Percentiles rank a stretch among this genome's conserved stretches.
These are phyloP conservation scores for Holotrichia oblita DNA, from an alignment of 1,140 invertebrate species.

Conservation along the genomic window DNA sequence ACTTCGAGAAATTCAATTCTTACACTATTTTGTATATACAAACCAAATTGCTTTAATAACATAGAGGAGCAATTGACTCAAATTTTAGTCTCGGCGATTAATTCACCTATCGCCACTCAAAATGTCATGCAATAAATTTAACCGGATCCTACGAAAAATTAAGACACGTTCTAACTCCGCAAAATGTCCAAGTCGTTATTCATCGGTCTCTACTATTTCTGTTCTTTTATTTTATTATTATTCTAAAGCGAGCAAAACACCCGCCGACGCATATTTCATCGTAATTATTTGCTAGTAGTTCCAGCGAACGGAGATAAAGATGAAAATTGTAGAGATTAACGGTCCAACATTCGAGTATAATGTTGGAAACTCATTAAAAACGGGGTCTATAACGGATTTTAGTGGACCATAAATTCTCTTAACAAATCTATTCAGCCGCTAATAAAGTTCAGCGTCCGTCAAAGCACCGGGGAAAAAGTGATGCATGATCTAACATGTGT, in stretches of 20 bases:
- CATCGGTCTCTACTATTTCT: background rate
- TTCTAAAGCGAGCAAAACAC: background rate
- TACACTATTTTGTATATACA: no score
- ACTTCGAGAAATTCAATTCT: no score
- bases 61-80: no score
- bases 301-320: background rate
- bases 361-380: conserved; percentile 51
- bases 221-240: no score
- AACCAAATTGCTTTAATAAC: no score
- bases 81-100: no score
- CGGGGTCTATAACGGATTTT: conserved; percentile 49
- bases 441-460: conserved; percentile 46
- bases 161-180: background rate
- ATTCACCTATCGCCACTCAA: no score
- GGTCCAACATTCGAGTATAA: conserved; percentile 33
- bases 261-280: conserved; percentile 9
- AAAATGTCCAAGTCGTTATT: background rate
- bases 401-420: conserved; percentile 55
- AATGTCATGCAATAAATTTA: background rate
- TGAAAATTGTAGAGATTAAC: background rate
- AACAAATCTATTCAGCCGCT: conserved; percentile 54
- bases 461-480: conserved; percentile 45
- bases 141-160: background rate
- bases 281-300: conserved; percentile 1
- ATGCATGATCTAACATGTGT: conserved; percentile 60